Evolutionary conservation across 2,797 vertebrate species (phyloP), one percentile per base, ranked within the genome.

Genomic region (Myotis pilosus): DNA sequence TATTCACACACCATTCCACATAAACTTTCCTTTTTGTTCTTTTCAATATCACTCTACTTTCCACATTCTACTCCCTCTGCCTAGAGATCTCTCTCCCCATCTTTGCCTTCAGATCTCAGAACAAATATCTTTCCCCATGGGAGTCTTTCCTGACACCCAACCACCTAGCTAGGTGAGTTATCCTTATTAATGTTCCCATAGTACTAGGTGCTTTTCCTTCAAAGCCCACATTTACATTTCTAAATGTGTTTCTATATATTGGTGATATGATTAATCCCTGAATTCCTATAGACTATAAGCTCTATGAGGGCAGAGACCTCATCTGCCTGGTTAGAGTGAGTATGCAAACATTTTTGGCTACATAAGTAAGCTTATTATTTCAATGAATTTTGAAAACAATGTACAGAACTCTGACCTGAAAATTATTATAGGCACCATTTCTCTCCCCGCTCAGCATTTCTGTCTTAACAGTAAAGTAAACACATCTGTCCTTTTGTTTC

Each of bases 101-200:
- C n/a, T 62, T 79, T 88, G n/a, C n/a, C 72, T 74, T 49, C 85
- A 74, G 72, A 66, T 38, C 13, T 80, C 16, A n/a, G 80, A 55
- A 57, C 41, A n/a, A 47, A 51, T 10, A 16, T 30, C 47, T 55
- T 33, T 84, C 19, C 6, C 33, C 55, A 13, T 38, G 6, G 36
- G 47, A 66, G 8, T n/a, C 44, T 79, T 72, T 66, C 19, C 72
- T 66, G 36, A 44, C 25, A 17, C 47, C 44, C 0, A 12, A 30
- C 4, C 8, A 30, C 19, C 3, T 30, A 16, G 25, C 20, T 20
- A 28, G 60, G 28, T 16, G 23, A 71, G 7, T 25, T 66, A 4
- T 16, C 25, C 41, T 78, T 25, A 20, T 53, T 44, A 44, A 19
- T 44, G 12, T 57, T 79, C 47, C 47, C 49, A 25, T 3, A 47